These are phyloP conservation scores for Atractosteus spatula DNA, from an alignment of 2,113 vertebrate species.

Conservation along the genomic window DNA sequence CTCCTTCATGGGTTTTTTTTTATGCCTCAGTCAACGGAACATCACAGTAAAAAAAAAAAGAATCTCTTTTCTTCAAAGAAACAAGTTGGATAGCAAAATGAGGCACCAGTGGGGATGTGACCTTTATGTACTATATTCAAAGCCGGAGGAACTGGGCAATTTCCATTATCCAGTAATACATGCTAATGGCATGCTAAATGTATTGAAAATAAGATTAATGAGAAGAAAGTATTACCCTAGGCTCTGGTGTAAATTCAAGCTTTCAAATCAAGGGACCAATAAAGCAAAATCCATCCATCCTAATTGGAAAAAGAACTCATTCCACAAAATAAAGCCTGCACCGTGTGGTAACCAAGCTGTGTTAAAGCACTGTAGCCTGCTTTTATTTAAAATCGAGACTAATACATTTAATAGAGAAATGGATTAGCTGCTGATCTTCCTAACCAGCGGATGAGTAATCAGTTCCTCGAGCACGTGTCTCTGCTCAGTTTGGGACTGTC, in stretches of 20 bases:
- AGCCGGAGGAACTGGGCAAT: slow-evolving; percentile 45
- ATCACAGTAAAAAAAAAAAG: slow-evolving; percentile 33
- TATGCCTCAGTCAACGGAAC: neutral
- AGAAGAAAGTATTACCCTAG: slow-evolving; percentile 42
- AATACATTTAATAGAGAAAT: too few relatives aligned
- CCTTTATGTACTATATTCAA: slow-evolving; percentile 47
- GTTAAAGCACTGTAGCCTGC: too few relatives aligned
- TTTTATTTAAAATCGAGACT: too few relatives aligned
- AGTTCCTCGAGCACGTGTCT: too few relatives aligned
- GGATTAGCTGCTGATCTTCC: too few relatives aligned
- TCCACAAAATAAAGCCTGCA: too few relatives aligned
- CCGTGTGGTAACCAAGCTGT: too few relatives aligned
- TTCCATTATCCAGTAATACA: slow-evolving; percentile 53
- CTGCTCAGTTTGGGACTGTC: too few relatives aligned
- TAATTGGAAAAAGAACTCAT: too few relatives aligned
- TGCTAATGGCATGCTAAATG: slow-evolving; percentile 63
- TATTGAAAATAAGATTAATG: slow-evolving; percentile 64
- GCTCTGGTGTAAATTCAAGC: slow-evolving; percentile 26
- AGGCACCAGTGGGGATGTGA: slow-evolving; percentile 38
- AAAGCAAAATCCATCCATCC: too few relatives aligned
- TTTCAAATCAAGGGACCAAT: slow-evolving; percentile 30
- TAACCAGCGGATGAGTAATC: too few relatives aligned
- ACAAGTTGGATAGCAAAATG: slow-evolving; percentile 45
- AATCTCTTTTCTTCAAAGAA: slow-evolving; percentile 41
- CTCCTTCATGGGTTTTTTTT: too few relatives aligned